A percentile compares a stretch with the other conserved stretches of the same genome.
Evolutionary conservation across 2,113 vertebrate genomes (phyloP).

Genomic region (Pithys albifrons): DNA sequence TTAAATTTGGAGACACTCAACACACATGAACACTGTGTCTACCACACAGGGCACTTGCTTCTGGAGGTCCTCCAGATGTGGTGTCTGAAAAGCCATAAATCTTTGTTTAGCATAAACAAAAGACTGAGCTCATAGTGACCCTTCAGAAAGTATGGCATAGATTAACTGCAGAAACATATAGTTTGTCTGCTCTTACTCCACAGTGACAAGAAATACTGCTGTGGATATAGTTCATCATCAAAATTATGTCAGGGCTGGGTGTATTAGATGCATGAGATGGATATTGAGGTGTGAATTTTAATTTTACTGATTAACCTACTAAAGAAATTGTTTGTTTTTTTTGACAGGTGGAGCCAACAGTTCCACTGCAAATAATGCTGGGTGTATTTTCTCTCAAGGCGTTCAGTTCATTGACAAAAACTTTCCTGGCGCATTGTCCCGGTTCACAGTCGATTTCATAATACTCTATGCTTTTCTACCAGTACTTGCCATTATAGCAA

Average conservation of each 20-base stretch:
- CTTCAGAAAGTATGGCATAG: not conserved
- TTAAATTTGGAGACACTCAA: not conserved
- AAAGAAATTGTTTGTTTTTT: not conserved
- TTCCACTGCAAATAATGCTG: slow-evolving; percentile 28
- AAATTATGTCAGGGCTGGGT: not conserved
- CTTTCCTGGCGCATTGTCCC: slow-evolving; percentile 81
- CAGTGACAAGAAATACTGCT: not conserved
- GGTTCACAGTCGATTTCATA: slow-evolving; percentile 84
- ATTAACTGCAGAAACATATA: not conserved
- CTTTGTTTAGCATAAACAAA: not conserved
- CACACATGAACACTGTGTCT: not conserved
- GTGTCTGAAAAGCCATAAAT: not conserved
- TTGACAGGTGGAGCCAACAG: slow-evolving; percentile 61
- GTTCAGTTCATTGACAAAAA: slow-evolving; percentile 80
- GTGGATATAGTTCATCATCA: not conserved
- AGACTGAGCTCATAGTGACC: not conserved
- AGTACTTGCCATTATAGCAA: slow-evolving; percentile 79
- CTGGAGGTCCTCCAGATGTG: not conserved
- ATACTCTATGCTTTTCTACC: slow-evolving; percentile 90
- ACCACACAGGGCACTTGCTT: not conserved
- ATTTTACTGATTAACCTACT: not conserved
- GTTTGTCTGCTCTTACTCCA: not conserved
- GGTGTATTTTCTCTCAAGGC: slow-evolving; percentile 79
- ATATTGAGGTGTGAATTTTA: not conserved
- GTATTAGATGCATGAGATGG: not conserved